Base-by-base conservation (phyloP, 2,797 vertebrate genomes). In the Chaenodraco wilsoni region DNA sequence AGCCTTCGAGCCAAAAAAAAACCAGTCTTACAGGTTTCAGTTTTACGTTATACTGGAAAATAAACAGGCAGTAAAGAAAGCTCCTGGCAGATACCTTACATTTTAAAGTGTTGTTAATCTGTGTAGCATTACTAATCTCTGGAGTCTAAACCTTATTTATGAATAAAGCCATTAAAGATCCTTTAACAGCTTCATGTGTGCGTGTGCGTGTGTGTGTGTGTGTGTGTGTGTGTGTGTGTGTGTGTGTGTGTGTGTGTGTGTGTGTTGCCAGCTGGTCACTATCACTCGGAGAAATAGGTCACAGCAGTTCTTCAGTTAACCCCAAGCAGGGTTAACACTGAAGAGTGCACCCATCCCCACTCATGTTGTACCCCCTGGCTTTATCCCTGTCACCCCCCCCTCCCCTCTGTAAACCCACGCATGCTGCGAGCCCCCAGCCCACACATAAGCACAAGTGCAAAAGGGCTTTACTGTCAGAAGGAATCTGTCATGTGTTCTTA, bases 201-300 rank as follows among this genome's bases (percentile, higher is more conserved):
- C 74, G 19, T 70, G n/a, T n/a, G n/a, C n/a, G 45, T 50, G 58
- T 60, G 48, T 56, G 23, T 69, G 33, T 61, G 70, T 31, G 49
- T 45, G 44, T 43, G 54, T 45, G 52, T 51, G 68, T 51, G 0
- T 5, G 45, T 50, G 58, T 60, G 48, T 56, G 23, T 69, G 33
- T 61, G 70, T 31, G 33, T 45, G 44, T 37, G 54, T 56, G 23
- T 69, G 45, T 50, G 58, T 60, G 48, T 56, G 19, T 69, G 33
- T 58, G 70, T 31, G 10, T 52, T 57, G 76, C 85, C 92, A 93
- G 92, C 88, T 91, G 92, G 87, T 79, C 77, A 88, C 78, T 87
- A 84, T 90, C 88, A 83, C 75, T 79, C 55, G 50, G 64, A 72
- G 81, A 94, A 91, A 74, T 92, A 88, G 90, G 92, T 93, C 92